Evolutionary conservation across 1,140 invertebrate genomes (phyloP), one percentile per base, ranked within the genome.

Genomic region (Bombus sibiricus): DNA sequence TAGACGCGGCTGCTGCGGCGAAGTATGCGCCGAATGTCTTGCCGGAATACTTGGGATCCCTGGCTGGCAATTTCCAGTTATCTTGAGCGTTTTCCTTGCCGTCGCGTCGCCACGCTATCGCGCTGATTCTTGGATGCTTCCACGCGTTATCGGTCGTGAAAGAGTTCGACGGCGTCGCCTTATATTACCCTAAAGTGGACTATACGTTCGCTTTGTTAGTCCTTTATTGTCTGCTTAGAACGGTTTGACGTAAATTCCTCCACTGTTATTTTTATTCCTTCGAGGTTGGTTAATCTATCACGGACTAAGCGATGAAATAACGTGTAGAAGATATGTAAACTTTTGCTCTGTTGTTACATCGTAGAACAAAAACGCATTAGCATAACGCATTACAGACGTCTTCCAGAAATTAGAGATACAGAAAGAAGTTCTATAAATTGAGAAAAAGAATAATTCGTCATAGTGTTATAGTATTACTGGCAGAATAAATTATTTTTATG

Each of bases 1-100:
- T 75, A 71, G 41, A 80, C 62, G 79, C 47, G 47, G 47, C 47
- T 53, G 47, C 18, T 53, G 47, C 34, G n/a, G 25, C 66, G 13
- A 88, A 81, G 68, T 88, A 75, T 86, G 84, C 79, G 59, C 79
- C 80, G 79, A 88, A 88, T 69, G 86, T 88, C 79, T 71, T 47
- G 71, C 53, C 34, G 32, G 62, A 79, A 86, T 83, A 85, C 53
- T 76, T 62, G 72, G 59, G 82, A 84, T 79, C 66, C 39, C 76
- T 43, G n/a, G 37, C 32, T 71, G 74, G 59, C 71, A 71, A 85
- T 88, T 85, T 32, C 73, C 53, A 62, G 87, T 88, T 88, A 88
- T 88, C 86, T 88, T 69, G 47, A 76, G 64, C 87, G 87, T 74
- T 85, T 88, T 66, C 87, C 68, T 59, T 47, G 47, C 53, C 47